Conservation (phyloP, 2,888 invertebrate species). For the Bugula neritina region DNA sequence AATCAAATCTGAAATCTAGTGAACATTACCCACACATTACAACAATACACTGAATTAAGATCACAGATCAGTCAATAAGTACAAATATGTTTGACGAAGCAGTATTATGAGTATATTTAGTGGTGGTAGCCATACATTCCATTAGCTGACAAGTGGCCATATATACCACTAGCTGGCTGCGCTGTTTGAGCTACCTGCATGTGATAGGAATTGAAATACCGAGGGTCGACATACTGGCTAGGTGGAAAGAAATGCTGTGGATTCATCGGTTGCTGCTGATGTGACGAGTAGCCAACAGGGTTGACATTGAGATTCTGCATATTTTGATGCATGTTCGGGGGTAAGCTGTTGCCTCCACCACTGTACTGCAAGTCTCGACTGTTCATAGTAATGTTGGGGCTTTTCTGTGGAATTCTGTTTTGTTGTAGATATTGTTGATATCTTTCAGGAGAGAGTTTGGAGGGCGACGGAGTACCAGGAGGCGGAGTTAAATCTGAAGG, state of each 20-base stretch:
- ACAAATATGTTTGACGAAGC: no score
- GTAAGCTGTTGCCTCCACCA: not conserved
- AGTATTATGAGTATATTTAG: not conserved
- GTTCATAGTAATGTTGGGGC: conserved; percentile 20
- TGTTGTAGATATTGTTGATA: conserved; percentile 23
- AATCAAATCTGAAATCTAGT: no score
- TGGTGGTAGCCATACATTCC: conserved; percentile 24
- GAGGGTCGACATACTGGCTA: not conserved
- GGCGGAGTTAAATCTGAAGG: conserved; percentile 15
- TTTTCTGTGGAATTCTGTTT: conserved; percentile 6
- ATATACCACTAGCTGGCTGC: not conserved
- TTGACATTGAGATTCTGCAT: conserved; percentile 14
- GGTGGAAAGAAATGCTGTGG: conserved; percentile 16
- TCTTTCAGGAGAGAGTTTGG: conserved; percentile 10
- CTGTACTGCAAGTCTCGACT: conserved; percentile 18
- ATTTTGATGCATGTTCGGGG: not conserved
- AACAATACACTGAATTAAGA: no score
- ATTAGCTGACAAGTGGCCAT: not conserved
- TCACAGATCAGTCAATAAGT: no score
- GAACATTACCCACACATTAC: no score
- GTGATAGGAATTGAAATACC: conserved; percentile 13
- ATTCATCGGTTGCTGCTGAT: not conserved
- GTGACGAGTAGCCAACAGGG: conserved; percentile 11
- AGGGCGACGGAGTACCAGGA: conserved; percentile 14
- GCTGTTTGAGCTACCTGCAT: conserved; percentile 21